These are phyloP conservation scores for Hemichromis elongatus DNA, from an alignment of 2,113 vertebrate species.

Conservation along the genomic window DNA sequence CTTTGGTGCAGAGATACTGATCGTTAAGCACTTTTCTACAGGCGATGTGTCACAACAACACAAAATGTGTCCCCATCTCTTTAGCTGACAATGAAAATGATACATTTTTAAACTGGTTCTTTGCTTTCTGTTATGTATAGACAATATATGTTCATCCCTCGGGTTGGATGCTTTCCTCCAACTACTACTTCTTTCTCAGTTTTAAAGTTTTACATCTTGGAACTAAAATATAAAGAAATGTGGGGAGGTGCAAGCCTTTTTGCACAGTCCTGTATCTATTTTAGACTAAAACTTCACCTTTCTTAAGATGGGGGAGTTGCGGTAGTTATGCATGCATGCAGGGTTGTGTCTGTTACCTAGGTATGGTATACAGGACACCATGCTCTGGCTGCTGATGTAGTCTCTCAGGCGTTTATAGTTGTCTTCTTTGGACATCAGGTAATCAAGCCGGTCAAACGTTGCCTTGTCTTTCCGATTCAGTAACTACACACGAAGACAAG, in stretches of 20 bases:
- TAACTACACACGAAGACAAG: constrained; percentile 67
- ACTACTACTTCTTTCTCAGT: neutral
- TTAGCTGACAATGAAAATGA: neutral
- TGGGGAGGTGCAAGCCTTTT: neutral
- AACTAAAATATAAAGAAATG: neutral
- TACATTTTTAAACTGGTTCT: too few species aligned
- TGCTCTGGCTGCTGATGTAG: constrained; percentile 96
- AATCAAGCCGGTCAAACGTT: constrained; percentile 93
- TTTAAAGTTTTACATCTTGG: neutral
- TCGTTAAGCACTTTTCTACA: neutral
- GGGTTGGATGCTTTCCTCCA: neutral
- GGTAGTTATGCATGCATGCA: neutral
- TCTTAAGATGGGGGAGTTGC: neutral
- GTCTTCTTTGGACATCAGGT: constrained; percentile 98
- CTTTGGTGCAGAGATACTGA: neutral
- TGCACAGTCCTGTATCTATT: neutral
- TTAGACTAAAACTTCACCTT: neutral
- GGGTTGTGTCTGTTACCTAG: constrained; percentile 80
- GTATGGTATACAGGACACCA: constrained; percentile 98
- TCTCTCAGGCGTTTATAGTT: constrained; percentile 98
- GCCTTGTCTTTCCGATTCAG: constrained; percentile 96
- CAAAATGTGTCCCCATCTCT: neutral
- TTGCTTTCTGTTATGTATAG: neutral
- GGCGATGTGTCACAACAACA: neutral
- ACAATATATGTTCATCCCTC: neutral